Conservation (phyloP, 1,140 invertebrate genomes). For the Bombyx mandarina region DNA sequence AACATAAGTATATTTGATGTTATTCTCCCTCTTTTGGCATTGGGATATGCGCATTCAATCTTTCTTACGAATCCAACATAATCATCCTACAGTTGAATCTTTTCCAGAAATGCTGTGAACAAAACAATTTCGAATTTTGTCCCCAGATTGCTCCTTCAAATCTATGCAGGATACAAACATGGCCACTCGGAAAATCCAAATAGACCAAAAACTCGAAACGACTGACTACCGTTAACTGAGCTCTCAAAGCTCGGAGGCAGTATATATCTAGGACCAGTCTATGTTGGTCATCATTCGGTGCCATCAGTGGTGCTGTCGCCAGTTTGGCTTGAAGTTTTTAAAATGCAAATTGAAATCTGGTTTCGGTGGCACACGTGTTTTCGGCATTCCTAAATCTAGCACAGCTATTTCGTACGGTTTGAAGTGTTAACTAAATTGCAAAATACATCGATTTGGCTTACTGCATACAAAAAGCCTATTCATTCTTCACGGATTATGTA, state of each 20-base stretch:
- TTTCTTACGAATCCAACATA: too few species aligned
- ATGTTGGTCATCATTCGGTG: conserved; percentile 6
- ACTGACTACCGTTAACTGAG: not conserved
- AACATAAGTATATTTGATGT: too few species aligned
- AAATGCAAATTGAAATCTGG: conserved; percentile 25
- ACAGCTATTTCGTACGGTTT: conserved; percentile 1
- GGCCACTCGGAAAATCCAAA: conserved; percentile 8
- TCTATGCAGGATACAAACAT: conserved; percentile 7
- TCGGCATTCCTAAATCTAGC: conserved; percentile 5
- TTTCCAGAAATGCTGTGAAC: too few species aligned
- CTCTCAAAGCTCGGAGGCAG: not conserved
- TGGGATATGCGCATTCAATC: too few species aligned
- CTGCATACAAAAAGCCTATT: too few species aligned
- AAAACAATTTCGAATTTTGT: conserved; percentile 3
- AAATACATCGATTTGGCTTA: too few species aligned
- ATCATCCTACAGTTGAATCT: too few species aligned
- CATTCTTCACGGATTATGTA: too few species aligned
- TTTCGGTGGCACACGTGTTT: conserved; percentile 9
- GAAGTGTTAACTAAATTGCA: too few species aligned
- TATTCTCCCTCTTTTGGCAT: too few species aligned
- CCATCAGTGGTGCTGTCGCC: conserved; percentile 13
- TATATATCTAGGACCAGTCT: not conserved
- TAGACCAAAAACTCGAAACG: conserved; percentile 13
- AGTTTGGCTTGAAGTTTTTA: conserved; percentile 15
- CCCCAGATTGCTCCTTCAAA: not conserved